Conservation (phyloP, 2,113 vertebrate genomes). For the Epinephelus fuscoguttatus region DNA sequence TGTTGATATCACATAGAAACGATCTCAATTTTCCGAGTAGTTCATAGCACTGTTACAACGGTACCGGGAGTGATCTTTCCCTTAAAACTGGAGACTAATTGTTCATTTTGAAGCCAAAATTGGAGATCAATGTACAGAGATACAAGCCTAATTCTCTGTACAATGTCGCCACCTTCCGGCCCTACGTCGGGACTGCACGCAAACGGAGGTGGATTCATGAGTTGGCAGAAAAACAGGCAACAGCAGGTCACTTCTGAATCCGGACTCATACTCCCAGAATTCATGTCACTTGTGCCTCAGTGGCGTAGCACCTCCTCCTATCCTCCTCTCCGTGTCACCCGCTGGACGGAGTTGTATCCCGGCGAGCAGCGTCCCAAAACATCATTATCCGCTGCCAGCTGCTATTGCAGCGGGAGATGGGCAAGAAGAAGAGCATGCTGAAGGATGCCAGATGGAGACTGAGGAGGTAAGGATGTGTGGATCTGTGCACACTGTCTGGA, state of each 20-base stretch:
- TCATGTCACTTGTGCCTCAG: conserved; percentile 39
- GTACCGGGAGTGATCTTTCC: too few relatives aligned
- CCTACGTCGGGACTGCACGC: background rate
- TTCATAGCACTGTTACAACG: too few relatives aligned
- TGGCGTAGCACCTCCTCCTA: conserved; percentile 13
- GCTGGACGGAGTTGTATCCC: conserved; percentile 35
- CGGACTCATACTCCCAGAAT: conserved; percentile 81
- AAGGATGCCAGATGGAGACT: conserved; percentile 82
- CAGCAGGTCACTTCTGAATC: conserved; percentile 21
- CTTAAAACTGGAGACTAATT: too few relatives aligned
- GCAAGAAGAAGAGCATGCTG: conserved; percentile 55
- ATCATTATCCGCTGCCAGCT: conserved; percentile 51
- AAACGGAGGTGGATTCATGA: conserved; percentile 49
- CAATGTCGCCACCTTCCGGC: conserved; percentile 57
- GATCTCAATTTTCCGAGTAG: too few relatives aligned
- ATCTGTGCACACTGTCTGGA: background rate
- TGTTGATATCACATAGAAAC: too few relatives aligned
- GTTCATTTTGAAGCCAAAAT: background rate
- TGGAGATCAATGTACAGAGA: too few relatives aligned
- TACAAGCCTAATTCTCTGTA: background rate
- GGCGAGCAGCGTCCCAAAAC: conserved; percentile 42
- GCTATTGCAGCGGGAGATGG: conserved; percentile 69
- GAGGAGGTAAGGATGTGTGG: conserved; percentile 76
- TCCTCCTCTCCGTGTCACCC: background rate
- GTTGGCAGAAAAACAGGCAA: conserved; percentile 42